Conservation (phyloP, 2,113 vertebrate genomes). For the Rissa tridactyla region DNA sequence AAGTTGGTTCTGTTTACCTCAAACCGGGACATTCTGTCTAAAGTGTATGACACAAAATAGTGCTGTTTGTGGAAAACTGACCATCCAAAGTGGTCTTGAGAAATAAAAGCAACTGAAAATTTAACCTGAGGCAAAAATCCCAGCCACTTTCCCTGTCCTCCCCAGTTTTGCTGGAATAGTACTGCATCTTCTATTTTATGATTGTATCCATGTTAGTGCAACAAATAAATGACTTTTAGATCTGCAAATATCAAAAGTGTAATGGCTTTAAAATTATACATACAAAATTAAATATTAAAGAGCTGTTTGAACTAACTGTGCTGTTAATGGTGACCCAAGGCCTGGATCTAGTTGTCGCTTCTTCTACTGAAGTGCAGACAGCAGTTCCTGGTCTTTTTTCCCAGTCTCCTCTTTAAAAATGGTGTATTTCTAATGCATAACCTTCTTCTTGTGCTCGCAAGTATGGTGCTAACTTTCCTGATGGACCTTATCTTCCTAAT, state of each 20-base stretch:
- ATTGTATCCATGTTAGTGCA: neutral
- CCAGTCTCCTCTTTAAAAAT: neutral
- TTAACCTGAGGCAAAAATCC: neutral
- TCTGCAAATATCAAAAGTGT: neutral
- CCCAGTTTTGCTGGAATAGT: neutral
- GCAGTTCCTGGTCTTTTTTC: neutral
- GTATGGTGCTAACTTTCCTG: neutral
- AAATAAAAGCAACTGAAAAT: neutral
- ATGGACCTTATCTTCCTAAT: neutral
- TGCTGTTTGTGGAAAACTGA: neutral
- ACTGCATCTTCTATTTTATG: neutral
- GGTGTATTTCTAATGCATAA: neutral
- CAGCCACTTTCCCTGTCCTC: neutral
- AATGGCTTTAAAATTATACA: neutral
- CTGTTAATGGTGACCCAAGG: neutral
- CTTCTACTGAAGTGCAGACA: neutral
- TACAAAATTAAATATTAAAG: constrained; percentile 1
- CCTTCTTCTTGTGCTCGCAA: neutral
- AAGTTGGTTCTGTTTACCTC: too few species aligned
- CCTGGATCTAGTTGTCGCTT: neutral
- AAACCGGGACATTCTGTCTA: neutral
- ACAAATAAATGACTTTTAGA: neutral
- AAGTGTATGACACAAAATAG: neutral
- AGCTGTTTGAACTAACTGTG: neutral
- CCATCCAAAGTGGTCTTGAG: neutral